Conservation (phyloP, 2,113 vertebrate genomes). For the Pachycephala philippinensis region DNA sequence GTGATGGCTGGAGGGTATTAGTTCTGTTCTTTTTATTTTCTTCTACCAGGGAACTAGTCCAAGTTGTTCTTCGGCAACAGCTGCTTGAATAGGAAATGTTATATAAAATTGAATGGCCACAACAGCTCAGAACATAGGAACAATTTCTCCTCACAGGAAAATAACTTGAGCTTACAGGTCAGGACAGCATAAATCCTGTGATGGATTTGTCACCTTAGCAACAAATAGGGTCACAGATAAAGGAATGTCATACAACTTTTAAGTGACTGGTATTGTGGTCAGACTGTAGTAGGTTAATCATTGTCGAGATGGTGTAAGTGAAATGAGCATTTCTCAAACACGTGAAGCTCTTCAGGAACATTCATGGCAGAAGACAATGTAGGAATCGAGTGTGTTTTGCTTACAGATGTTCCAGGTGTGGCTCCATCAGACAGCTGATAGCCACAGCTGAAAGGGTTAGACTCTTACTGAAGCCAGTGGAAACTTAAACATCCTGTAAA, state of each 20-base stretch:
- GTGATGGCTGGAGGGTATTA: background rate
- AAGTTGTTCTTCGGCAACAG: background rate
- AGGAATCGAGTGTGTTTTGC: background rate
- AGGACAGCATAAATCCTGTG: background rate
- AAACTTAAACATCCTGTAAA: background rate
- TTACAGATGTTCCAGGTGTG: background rate
- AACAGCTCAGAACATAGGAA: background rate
- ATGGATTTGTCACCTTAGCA: background rate
- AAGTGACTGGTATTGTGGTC: background rate
- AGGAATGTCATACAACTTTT: background rate
- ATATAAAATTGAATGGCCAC: background rate
- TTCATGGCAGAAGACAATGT: background rate
- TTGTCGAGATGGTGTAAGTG: background rate
- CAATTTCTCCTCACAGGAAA: background rate
- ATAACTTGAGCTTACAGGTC: background rate
- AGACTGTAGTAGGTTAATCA: background rate
- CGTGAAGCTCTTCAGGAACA: background rate
- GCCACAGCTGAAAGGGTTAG: background rate
- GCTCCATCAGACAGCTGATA: background rate
- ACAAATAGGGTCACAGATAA: background rate
- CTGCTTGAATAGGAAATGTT: background rate
- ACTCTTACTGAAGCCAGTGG: background rate
- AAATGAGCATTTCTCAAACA: background rate
- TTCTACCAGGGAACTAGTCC: background rate
- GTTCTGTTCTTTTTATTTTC: background rate